Evolutionary conservation across 2,888 invertebrate species (phyloP).

Genomic region (Anorthoa munda): DNA sequence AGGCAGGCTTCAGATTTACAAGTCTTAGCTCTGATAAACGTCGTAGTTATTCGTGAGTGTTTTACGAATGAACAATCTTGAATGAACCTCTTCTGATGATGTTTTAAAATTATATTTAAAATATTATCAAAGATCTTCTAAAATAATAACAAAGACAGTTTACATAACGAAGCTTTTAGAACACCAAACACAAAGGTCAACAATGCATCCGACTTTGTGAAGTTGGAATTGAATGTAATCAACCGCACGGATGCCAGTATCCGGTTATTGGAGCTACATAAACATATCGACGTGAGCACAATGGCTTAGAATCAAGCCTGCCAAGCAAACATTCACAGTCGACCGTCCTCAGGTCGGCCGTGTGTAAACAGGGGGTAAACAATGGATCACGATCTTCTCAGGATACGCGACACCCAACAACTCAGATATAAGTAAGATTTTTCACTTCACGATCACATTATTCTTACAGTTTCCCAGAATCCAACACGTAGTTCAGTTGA

Average conservation of each 20-base stretch:
- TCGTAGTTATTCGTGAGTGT: not conserved
- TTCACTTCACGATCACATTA: constrained; percentile 62
- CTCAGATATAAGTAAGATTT: constrained; percentile 70
- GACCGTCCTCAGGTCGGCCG: constrained; percentile 64
- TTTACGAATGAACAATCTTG: not conserved
- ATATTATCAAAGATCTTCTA: not conserved
- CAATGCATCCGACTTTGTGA: constrained; percentile 18
- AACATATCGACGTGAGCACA: constrained; percentile 80
- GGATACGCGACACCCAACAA: constrained; percentile 41
- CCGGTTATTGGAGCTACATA: constrained; percentile 70
- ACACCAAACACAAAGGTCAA: constrained; percentile 21
- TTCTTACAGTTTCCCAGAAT: constrained; percentile 43
- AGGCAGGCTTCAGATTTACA: not conserved
- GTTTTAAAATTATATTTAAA: constrained; percentile 8
- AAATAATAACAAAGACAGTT: constrained; percentile 4
- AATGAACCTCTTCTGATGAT: not conserved
- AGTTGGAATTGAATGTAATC: constrained; percentile 46
- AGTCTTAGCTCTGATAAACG: not conserved
- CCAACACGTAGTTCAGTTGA: constrained; percentile 48
- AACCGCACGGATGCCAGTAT: constrained; percentile 41
- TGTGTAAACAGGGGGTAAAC: constrained; percentile 74
- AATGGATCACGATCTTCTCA: constrained; percentile 57
- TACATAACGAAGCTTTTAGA: constrained; percentile 9
- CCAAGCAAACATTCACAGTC: constrained; percentile 85
- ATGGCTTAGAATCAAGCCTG: constrained; percentile 77